A percentile compares a stretch with the other conserved stretches of the same genome.
Evolutionary conservation across 2,888 invertebrate genomes (phyloP).

Genomic region (Campoplex capitator): DNA sequence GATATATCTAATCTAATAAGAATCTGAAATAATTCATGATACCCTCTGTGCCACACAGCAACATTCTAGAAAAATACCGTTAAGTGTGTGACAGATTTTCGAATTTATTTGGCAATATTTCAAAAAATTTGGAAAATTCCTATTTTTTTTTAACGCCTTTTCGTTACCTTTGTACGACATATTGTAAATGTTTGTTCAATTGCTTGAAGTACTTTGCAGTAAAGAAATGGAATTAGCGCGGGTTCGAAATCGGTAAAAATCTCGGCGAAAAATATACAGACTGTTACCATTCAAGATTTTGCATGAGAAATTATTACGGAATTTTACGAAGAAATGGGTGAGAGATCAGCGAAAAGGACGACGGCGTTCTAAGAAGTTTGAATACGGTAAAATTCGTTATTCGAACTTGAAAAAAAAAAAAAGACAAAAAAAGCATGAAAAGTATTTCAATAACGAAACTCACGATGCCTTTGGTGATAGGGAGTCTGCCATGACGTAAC

Average conservation of each 20-base stretch:
- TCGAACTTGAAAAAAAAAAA: no score
- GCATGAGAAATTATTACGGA: background rate
- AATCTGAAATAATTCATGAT: background rate
- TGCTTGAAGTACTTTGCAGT: background rate
- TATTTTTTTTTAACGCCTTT: background rate
- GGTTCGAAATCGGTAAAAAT: background rate
- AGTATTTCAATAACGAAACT: conserved; percentile 61
- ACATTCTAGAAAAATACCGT: background rate
- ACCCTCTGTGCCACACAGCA: conserved; percentile 2
- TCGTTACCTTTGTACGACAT: background rate
- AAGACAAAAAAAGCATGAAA: background rate
- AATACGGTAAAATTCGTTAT: background rate
- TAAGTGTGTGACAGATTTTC: background rate
- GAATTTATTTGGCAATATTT: background rate
- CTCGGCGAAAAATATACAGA: background rate
- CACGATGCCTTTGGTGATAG: conserved; percentile 76
- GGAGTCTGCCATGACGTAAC: conserved; percentile 77
- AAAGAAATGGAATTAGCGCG: background rate
- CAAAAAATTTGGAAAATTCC: background rate
- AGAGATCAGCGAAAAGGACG: background rate
- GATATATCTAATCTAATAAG: background rate
- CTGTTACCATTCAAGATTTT: background rate
- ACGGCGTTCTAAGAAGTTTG: background rate
- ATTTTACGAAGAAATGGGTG: background rate
- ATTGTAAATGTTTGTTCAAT: background rate